Evolutionary conservation across 64 coral and sea anemone genomes (phyloP).

Genomic region (Stylophora pistillata): DNA sequence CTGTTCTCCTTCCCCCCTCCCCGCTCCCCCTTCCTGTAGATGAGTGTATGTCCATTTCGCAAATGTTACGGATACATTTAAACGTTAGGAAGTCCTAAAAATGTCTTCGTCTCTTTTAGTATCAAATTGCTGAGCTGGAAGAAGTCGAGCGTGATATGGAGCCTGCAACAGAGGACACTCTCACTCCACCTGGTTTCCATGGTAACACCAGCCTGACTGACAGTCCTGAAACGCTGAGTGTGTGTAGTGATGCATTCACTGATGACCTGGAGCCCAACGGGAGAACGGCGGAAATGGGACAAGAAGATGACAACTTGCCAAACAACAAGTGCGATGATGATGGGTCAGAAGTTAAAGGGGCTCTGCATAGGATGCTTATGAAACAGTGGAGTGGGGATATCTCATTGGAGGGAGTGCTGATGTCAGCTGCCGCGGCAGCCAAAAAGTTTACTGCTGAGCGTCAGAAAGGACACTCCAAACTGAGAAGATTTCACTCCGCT

Average conservation of each 20-base stretch:
- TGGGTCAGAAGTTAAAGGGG: not conserved
- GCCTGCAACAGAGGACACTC: constrained; percentile 12
- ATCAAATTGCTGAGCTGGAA: constrained; percentile 49
- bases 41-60: too few species aligned
- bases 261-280: constrained; percentile 22
- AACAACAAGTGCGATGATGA: constrained; percentile 34
- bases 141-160: constrained; percentile 57
- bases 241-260: constrained; percentile 58
- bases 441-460: constrained; percentile 59
- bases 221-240: constrained; percentile 72
- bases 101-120: constrained; percentile 1
- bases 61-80: too few species aligned
- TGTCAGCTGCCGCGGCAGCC: constrained; percentile 56
- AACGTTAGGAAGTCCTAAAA: not conserved
- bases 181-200: constrained; percentile 51
- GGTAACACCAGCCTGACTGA: constrained; percentile 15
- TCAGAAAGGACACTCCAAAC: not conserved
- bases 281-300: constrained; percentile 24
- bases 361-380: not conserved
- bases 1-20: too few species aligned
- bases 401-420: constrained; percentile 43
- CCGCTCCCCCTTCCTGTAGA: too few species aligned
- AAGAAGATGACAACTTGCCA: constrained; percentile 58
- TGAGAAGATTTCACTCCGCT: not conserved
- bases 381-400: constrained; percentile 26